A percentile compares a stretch with the other conserved stretches of the same genome.
These are phyloP conservation scores for Periparus ater DNA, from an alignment of 2,797 vertebrate species.

Conservation along the genomic window DNA sequence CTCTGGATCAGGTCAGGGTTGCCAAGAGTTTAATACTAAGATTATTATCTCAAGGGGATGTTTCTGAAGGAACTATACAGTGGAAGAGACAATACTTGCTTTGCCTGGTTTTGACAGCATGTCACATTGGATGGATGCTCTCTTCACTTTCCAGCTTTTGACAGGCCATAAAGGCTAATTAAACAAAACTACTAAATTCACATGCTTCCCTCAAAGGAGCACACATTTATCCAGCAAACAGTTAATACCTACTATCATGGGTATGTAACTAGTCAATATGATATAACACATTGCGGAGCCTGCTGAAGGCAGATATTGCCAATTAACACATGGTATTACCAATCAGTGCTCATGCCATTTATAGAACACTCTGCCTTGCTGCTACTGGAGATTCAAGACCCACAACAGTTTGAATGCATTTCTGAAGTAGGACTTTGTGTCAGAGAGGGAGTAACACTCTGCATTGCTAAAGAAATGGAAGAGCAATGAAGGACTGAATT, in stretches of 20 bases:
- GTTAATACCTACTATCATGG: conserved; percentile 65
- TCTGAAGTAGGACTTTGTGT: conserved; percentile 37
- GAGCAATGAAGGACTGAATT: background rate
- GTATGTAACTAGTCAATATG: conserved; percentile 54
- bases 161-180: conserved; percentile 68
- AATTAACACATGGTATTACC: conserved; percentile 72
- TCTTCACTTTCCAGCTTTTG: conserved; percentile 61
- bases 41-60: conserved; percentile 56
- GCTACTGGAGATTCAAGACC: conserved; percentile 42
- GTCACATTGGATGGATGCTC: conserved; percentile 66
- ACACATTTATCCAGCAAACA: conserved; percentile 52
- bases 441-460: conserved; percentile 4
- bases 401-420: background rate
- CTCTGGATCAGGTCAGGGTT: conserved; percentile 4
- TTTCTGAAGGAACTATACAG: conserved; percentile 41
- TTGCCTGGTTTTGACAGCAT: conserved; percentile 69
- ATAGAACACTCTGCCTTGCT: conserved; percentile 48
- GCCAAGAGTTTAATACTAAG: conserved; percentile 52
- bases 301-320: conserved; percentile 71
- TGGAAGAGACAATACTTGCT: conserved; percentile 38
- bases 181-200: conserved; percentile 60
- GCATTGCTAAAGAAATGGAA: background rate
- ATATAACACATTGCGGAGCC: conserved; percentile 64
- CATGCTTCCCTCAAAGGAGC: conserved; percentile 50
- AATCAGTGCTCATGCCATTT: conserved; percentile 55